Evolutionary conservation across 2,113 vertebrate species (phyloP), one percentile per base, ranked within the genome.

Genomic region (Megaptera novaeangliae): DNA sequence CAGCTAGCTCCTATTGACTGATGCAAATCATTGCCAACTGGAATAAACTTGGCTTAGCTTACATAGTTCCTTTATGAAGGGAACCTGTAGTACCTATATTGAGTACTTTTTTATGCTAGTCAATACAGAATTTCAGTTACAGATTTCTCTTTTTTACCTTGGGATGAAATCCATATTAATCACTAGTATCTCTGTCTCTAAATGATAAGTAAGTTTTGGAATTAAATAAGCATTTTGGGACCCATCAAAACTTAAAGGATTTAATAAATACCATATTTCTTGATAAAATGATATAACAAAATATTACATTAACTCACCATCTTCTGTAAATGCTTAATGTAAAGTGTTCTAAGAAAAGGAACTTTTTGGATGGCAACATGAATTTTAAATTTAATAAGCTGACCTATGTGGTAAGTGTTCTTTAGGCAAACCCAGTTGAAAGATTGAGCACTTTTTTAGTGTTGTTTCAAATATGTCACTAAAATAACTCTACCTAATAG

Each of bases 381-480:
- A 91, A 96, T 91, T 94, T 95, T 96, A 96, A 71, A 78, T 64
- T 77, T 89, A 92, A 77, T 89, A 92, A 87, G 80, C 14, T 87
- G 87, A 78, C 87, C 8, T 68, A 57, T 96, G 17, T 88, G 17
- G 2, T 72, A 95, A 64, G 61, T 90, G 39, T 88, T 96, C 49
- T 83, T 96, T 94, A 81, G 46, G 49, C 69, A 96, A 59, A 91
- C 71, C 34, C 20, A 81, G 5, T 82, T 95, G 57, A 91, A 91
- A 91, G 59, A 71, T 23, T 86, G 34, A 96, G 25, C 17, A 52
- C 18, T 5, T 59, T 95, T 95, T 88, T 44, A 92, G 75, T 57
- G 85, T 15, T 78, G 29, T 93, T 95, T 97, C 52, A 95, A 96
- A 92, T 91, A 75, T 66, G 12, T 77, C 55, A 88, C 87, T 92